Conservation (phyloP, 2,113 vertebrate genomes). For the Nycticryphes semicollaris region DNA sequence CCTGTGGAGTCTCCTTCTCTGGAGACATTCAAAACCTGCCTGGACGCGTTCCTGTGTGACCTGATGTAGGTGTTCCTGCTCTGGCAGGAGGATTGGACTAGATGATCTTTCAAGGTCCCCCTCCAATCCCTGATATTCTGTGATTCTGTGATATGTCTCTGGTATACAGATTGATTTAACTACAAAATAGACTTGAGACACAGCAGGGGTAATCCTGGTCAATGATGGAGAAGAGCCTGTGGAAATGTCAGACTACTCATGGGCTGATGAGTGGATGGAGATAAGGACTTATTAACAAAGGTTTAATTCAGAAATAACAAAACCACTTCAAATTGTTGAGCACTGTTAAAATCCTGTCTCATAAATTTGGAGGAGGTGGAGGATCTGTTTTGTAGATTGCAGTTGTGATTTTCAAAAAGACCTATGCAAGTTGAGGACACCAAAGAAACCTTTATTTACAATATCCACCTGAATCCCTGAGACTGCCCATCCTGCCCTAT, state of each 20-base stretch:
- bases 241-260: slow-evolving; percentile 46
- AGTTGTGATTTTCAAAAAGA: neutral
- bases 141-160: neutral
- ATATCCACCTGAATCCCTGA: neutral
- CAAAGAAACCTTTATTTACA: neutral
- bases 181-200: neutral
- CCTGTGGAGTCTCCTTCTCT: too few relatives aligned
- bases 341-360: neutral
- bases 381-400: neutral
- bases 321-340: neutral
- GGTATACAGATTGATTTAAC: neutral
- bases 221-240: neutral
- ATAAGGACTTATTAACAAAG: neutral
- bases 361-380: neutral
- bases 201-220: neutral
- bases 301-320: slow-evolving; percentile 19
- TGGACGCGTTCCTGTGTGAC: too few relatives aligned
- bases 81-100: too few relatives aligned
- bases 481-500: neutral
- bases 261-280: neutral
- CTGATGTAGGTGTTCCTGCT: too few relatives aligned
- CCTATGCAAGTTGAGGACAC: neutral
- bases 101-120: too few relatives aligned
- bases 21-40: too few relatives aligned
- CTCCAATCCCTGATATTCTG: too few relatives aligned